phyloP scores from a whole-genome alignment of 2,888 invertebrate genomes.

The Drosophila meridiana region DNA sequence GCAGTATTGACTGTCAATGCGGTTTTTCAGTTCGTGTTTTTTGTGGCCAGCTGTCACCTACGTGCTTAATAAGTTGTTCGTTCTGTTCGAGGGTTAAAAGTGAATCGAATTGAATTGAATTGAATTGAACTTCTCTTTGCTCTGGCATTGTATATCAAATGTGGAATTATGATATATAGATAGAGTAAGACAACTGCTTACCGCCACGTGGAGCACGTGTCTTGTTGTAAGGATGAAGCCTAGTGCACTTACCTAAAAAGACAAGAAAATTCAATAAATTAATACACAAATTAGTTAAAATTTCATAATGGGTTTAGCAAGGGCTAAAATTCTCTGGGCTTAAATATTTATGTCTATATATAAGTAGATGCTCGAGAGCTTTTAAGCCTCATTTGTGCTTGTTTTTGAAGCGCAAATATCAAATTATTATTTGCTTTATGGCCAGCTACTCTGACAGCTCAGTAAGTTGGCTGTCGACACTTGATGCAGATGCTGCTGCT shows the following conservation, averaged over 20 bases:
- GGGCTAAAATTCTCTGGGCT: neutral
- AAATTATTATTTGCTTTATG: slow-evolving; percentile 42
- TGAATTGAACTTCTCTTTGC: neutral
- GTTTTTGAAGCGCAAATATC: slow-evolving; percentile 43
- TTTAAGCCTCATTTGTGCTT: slow-evolving; percentile 69
- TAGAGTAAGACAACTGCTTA: slow-evolving; percentile 61
- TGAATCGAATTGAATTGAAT: neutral
- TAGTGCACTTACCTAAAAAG: slow-evolving; percentile 81
- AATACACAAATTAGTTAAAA: slow-evolving; percentile 14
- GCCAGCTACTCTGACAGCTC: slow-evolving; percentile 26
- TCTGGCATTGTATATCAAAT: slow-evolving; percentile 4
- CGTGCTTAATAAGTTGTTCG: slow-evolving; percentile 6
- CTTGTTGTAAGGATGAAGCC: slow-evolving; percentile 64
- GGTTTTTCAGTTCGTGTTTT: slow-evolving; percentile 56
- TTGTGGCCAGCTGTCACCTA: neutral
- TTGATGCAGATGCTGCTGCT: slow-evolving; percentile 54
- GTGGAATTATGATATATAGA: slow-evolving; percentile 15
- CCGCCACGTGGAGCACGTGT: slow-evolving; percentile 70
- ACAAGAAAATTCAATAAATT: slow-evolving; percentile 41
- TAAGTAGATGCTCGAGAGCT: neutral
- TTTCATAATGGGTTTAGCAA: neutral
- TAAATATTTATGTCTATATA: neutral
- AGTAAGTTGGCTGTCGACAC: slow-evolving; percentile 64
- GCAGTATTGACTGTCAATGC: slow-evolving; percentile 72
- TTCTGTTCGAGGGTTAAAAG: neutral